Base-by-base conservation (phyloP, 1,140 invertebrate genomes). In the Dinoponera quadriceps region DNA sequence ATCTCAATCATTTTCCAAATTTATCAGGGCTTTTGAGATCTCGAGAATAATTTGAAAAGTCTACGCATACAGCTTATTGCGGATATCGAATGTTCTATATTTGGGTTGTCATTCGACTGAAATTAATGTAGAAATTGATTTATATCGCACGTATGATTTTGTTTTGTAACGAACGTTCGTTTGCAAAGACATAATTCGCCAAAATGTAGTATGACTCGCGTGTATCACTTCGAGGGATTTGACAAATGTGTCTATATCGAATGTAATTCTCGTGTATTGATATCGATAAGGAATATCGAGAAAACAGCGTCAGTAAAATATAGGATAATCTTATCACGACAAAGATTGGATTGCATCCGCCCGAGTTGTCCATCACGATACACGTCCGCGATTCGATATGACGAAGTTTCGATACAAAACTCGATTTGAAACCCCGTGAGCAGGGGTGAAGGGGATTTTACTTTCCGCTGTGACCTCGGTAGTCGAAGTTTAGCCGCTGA, bases 331-430 rank as follows among this genome's bases (percentile, higher is more conserved):
- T 75, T 16, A 20, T 14, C 49, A 14, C 49, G 51, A 65, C 27
- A 51, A 62, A 44, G 38, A 44, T 44, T 44, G 38, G 22, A 62
- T 75, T 63, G 72, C 57, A 63, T 75, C 18, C 14, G 22, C 11
- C 9, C 22, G 73, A 62, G 38, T 75, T 65, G 59, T 75, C 5
- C 44, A 62, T 18, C 20, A 20, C 51, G n/a, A 63, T 51, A 75
- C 51, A 51, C 51, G 65, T 16, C n/a, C 51, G 25, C 13, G 27
- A 65, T 33, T 22, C 38, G 73, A 75, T 1, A 13, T 63, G 51
- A 75, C n/a, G n/a, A 75, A 20, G 65, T 75, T 75, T 75, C 59
- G 59, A 75, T 51, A 75, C n/a, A 65, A 11, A 54, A 75, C n/a
- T 51, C 2, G 9, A 65, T 65, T 75, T 51, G 48, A 54, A 65